These are phyloP conservation scores for Eilema depressum DNA, from an alignment of 2,888 invertebrate species.

Conservation along the genomic window DNA sequence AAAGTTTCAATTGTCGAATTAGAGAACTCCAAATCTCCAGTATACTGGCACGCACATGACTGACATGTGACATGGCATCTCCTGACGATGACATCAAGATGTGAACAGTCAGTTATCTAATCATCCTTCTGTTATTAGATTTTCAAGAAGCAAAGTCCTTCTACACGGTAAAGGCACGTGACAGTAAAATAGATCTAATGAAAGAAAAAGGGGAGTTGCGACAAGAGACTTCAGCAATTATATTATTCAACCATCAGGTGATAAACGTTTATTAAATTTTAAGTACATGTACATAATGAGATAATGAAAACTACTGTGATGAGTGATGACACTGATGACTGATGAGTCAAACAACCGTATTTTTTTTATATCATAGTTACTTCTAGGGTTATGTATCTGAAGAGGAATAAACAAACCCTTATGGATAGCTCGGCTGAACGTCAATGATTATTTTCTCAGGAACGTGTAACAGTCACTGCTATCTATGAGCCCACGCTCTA, in stretches of 20 bases:
- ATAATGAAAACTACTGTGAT: no score
- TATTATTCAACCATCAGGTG: not conserved
- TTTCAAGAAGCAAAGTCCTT: not conserved
- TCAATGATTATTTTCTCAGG: not conserved
- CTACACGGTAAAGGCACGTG: not conserved
- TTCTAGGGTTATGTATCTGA: no score
- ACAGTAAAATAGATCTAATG: not conserved
- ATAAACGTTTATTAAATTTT: no score
- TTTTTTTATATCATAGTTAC: no score
- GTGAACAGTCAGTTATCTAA: not conserved
- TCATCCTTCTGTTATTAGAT: not conserved
- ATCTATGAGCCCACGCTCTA: no score
- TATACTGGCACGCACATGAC: not conserved
- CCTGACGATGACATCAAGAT: conserved; percentile 1
- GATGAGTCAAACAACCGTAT: no score
- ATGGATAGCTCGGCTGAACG: not conserved
- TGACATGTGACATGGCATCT: conserved; percentile 4
- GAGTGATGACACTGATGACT: no score
- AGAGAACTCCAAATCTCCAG: not conserved
- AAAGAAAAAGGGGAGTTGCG: not conserved
- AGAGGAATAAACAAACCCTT: no score
- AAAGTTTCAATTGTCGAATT: conserved; percentile 5
- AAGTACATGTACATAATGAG: no score
- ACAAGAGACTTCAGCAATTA: not conserved
- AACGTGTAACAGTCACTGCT: no score